Evolutionary conservation across 2,797 vertebrate genomes (phyloP).

Genomic region (Hirundo rustica): DNA sequence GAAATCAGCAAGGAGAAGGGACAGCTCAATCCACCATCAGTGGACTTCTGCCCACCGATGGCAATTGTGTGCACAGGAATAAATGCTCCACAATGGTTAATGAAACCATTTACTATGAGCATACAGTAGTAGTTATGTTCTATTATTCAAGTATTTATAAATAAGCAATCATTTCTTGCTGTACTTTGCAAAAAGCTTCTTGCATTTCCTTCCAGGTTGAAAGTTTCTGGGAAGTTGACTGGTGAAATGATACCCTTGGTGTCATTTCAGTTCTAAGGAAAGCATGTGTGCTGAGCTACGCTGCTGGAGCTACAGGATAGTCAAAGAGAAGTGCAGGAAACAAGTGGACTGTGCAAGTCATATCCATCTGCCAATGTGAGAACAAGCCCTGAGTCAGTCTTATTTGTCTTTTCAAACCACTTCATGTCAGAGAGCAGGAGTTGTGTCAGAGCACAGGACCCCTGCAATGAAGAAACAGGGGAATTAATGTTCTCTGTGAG

Average conservation of each 20-base stretch:
- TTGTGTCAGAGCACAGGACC: not conserved
- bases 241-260: not conserved
- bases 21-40: not conserved
- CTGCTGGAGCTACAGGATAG: not conserved
- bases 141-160: not conserved
- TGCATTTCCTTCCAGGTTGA: not conserved
- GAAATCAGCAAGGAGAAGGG: not conserved
- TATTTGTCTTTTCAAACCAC: conserved; percentile 5
- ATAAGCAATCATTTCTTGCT: not conserved
- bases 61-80: not conserved
- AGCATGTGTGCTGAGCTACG: not conserved
- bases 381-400: not conserved
- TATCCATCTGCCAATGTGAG: not conserved
- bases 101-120: not conserved
- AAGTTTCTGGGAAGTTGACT: not conserved
- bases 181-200: not conserved
- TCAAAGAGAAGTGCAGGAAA: not conserved
- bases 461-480: not conserved
- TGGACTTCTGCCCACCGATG: not conserved
- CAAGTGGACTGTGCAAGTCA: not conserved
- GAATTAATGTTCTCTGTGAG: not conserved
- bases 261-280: not conserved
- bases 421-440: not conserved
- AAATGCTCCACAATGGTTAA: not conserved
- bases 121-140: not conserved